Base-by-base conservation (phyloP, 2,113 vertebrate species). In the Ptilorrhoa leucosticta region DNA sequence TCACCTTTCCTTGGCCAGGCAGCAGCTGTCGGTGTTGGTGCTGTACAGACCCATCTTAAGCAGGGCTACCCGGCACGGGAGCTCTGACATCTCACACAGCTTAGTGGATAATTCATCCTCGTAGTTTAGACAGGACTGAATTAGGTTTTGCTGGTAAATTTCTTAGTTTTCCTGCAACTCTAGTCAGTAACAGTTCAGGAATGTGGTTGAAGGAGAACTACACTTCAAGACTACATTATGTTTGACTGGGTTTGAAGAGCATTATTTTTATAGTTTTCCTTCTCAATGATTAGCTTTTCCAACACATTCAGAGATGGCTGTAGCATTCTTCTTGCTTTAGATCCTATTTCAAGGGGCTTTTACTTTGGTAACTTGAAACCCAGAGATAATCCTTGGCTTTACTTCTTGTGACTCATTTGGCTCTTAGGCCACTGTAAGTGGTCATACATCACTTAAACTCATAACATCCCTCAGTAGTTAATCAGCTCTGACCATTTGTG, bases 281-380 rank as follows among this genome's bases (percentile, higher is more conserved):
- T 84, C 35, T 39, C 78, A 86, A 6, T 65, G 18, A 15, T 56
- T 71, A 83, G 10, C 8, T 81, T 80, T 93, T 92, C 45, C 51
- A 93, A 76, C 83, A 83, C n/a, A 83, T 50, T 77, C 45, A 90
- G 45, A 60, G 72, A 47, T 66, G 69, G 26, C 65, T 57, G 47
- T 73, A 22, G 5, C 3, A 2, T 71, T 68, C 19, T 70, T 69
- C 80, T 90, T 81, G 16, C 54, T 86, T 90, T 72, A 94, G 80
- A 75, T 83, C n/a, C 47, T 63, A 7, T 77, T 94, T 96, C 76
- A 54, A 80, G 51, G 76, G 42, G 27, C 57, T 94, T 95, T 94
- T 92, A 50, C 56, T 92, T 23, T 77, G 28, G 84, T 83, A 79
- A 87, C 63, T 50, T 80, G 75, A 96, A 94, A 91, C 78, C 48